Base-by-base conservation (phyloP, 2,113 vertebrate species). In the Melanocharis versteri region DNA sequence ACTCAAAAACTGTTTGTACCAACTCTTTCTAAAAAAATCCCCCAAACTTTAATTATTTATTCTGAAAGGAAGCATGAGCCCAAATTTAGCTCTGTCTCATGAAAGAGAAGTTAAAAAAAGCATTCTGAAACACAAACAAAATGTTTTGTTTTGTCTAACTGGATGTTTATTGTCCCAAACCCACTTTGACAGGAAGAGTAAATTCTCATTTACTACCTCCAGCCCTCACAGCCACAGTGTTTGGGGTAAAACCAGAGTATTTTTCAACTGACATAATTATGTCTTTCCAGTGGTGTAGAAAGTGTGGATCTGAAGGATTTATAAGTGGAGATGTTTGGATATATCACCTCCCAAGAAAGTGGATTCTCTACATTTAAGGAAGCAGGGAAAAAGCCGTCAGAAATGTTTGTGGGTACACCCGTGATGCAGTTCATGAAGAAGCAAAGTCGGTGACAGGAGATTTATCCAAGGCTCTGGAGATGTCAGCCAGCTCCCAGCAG, bases 131-230 rank as follows among this genome's bases (percentile, higher is more conserved):
- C 17, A 71, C 37, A 94, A 91, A 75, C 28, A 84, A 33, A 82
- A 66, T 50, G 14, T 70, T 94, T 93, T 83, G 48, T 69, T 95
- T 87, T 77, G 71, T 65, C 81, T 72, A 61, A 60, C 48, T 76
- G 61, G 28, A 57, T 57, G 44, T 80, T 76, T 22, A 15, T 83
- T 92, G 45, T 88, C 33, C 37, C 42, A 72, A 85, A 24, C 15
- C 22, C 6, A 24, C 13, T 87, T 45, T 31, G 64, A 44, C 30
- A 79, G 70, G 87, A 91, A 87, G 53, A 62, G 8, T 76, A 68
- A 83, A 79, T 51, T 56, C 37, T 24, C 24, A 51, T 16, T 79
- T 87, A 31, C 24, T 24, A n/a, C 33, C 39, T 50, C 35, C 56
- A 86, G 27, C 48, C 33, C 26, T 37, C 48, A 44, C 13, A 66